Base-by-base conservation (phyloP, 1,140 invertebrate genomes). In the Drosophila neocordata region DNA sequence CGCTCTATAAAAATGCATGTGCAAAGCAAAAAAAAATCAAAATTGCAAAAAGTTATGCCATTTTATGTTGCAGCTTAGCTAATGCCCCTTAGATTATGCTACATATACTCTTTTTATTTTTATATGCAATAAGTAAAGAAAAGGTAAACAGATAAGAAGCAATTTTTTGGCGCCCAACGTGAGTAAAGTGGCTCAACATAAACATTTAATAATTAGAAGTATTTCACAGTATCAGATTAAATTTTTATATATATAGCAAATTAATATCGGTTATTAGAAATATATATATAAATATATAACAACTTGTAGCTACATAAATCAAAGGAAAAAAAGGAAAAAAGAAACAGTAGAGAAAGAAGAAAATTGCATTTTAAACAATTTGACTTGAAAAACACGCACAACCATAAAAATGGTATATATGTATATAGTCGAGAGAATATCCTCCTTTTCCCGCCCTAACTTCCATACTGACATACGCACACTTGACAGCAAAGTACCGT, bases 41-140 rank as follows among this genome's bases (percentile, higher is more conserved):
- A 83, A 79, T 73, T 87, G 82, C 66, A 76, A 78, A 78, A 81
- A 78, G 2, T 74, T 75, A 77, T 77, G 87, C 76, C 69, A 81
- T 79, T 87, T 69, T 87, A 78, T 81, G 74, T 55, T 69, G 65
- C 77, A 68, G 77, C 77, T 66, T 62, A 48, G 41, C 27, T 31
- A 31, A 31, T 31, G 27, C 15, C 8, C 41, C 41, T 6, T 48
- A 48, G 41, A 48, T 48, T 48, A 48, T 48, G 41, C 41, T 48
- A 48, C 15, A 48, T 12, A 48, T 20, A 31, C 6, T 31, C 27
- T 31, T 31, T 31, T 7, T 31, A 5, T 31, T 31, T 31, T 31
- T 31, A 31, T 31, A 6, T 31, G 7, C 5, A 31, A 31, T 6
- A 31, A 31, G 6, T 7, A 31, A 31, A 31, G 1, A 31, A 31